Evolutionary conservation across 2,888 invertebrate species (phyloP), one percentile per base, ranked within the genome.

Genomic region (Agriopis aurantiaria): DNA sequence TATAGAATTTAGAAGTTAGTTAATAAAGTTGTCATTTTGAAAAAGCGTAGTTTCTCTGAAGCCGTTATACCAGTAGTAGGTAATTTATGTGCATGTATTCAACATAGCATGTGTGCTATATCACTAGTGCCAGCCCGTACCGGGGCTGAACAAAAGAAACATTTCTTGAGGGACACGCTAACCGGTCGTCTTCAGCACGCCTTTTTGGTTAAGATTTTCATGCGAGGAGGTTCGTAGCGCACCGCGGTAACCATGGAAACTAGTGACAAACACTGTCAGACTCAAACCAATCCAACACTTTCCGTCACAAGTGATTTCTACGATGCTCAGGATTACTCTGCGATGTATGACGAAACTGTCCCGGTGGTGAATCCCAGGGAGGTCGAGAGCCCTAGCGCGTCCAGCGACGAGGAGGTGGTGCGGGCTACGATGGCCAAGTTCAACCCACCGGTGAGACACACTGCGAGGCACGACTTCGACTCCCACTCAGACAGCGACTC

Each of bases 281-380:
- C 58, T 23, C 53, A 55, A 12, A 7, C 43, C 23, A 43, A 43
- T 33, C 9, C 58, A 46, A 58, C 93, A n/a, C 80, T 84, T 69
- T 80, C 76, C 73, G 81, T 85, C 76, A 85, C 72, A 71, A 78
- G 73, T 70, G 80, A 80, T 52, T 80, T 75, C 67, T 73, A 75
- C 66, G 75, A 77, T 77, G 77, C 72, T n/a, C 59, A 79, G 56
- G 80, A 84, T 86, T 84, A 81, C 62, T 85, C 82, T 79, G 90
- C 86, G 66, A 95, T 95, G 94, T 95, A 95, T 82, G 96, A 96
- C 89, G 96, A 96, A 83, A 95, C 94, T 3, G 95, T 96, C 58
- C 92, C 94, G 66, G 95, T 95, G 56, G 87, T 92, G 65, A 94
- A 95, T 77, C 95, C 95, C 0, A 92, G 91, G 76, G 96, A 96